A percentile compares a stretch with the other conserved stretches of the same genome.
Evolutionary conservation across 2,113 vertebrate genomes (phyloP).

Genomic region (Sinocyclocheilus anophthalmus): DNA sequence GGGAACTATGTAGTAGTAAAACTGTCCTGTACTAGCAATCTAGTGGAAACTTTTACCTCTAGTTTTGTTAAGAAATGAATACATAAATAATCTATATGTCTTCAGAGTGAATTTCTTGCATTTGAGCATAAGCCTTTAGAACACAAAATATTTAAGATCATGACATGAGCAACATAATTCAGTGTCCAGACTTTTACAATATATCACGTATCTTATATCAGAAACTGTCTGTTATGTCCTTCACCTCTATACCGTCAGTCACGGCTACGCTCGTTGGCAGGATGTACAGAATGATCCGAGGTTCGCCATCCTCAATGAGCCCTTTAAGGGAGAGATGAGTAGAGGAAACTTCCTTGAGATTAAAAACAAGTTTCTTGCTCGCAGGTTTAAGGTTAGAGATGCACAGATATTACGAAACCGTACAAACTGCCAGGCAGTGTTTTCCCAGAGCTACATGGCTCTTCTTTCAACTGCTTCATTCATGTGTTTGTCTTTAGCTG

Average conservation of each 20-base stretch:
- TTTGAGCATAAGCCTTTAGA: too few species aligned
- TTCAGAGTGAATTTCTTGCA: too few species aligned
- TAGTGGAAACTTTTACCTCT: too few species aligned
- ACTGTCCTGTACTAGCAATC: too few species aligned
- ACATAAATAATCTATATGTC: too few species aligned
- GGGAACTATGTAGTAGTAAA: too few species aligned
- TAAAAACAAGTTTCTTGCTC: slow-evolving; percentile 97
- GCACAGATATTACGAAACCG: not conserved
- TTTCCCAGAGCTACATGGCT: not conserved
- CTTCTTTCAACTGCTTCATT: not conserved
- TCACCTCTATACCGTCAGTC: slow-evolving; percentile 85
- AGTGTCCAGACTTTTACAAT: too few species aligned
- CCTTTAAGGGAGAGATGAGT: slow-evolving; percentile 99
- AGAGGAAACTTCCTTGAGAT: slow-evolving; percentile 98
- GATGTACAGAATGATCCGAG: slow-evolving; percentile 97
- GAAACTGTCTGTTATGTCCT: slow-evolving; percentile 62
- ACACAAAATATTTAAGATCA: too few species aligned
- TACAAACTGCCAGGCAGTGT: not conserved
- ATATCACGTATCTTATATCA: too few species aligned
- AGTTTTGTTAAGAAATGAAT: too few species aligned
- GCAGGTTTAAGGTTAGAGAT: slow-evolving; percentile 89
- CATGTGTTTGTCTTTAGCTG: slow-evolving; percentile 72
- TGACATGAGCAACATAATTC: too few species aligned
- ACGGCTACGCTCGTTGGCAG: slow-evolving; percentile 98
- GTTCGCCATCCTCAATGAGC: slow-evolving; percentile 97